phyloP scores from a whole-genome alignment of 2,888 invertebrate species.

The Tortrix viridana region DNA sequence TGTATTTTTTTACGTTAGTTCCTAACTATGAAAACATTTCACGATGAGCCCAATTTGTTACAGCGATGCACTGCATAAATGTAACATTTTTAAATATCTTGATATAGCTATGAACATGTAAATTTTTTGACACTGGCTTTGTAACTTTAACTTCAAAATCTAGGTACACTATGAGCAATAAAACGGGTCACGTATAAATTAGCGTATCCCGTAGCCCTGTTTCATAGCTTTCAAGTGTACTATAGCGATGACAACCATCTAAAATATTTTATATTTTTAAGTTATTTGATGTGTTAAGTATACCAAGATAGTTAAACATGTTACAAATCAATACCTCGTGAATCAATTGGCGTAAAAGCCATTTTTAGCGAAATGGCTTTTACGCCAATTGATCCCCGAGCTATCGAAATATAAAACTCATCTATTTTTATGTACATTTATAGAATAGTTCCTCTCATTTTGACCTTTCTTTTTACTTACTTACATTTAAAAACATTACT shows the following conservation, averaged over 20 bases:
- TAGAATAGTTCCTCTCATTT: slow-evolving; percentile 82
- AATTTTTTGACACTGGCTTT: not conserved
- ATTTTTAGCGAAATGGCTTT: not conserved
- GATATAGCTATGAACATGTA: not conserved
- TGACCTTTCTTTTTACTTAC: slow-evolving; percentile 80
- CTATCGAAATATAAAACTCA: slow-evolving; percentile 47
- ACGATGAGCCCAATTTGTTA: slow-evolving; percentile 54
- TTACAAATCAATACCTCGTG: too few relatives aligned
- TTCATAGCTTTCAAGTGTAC: too few relatives aligned
- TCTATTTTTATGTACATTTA: slow-evolving; percentile 77
- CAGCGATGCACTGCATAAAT: slow-evolving; percentile 49
- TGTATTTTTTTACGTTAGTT: slow-evolving; percentile 35
- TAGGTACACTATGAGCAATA: too few relatives aligned
- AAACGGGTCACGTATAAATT: too few relatives aligned
- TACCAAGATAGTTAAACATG: too few relatives aligned
- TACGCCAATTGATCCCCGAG: not conserved
- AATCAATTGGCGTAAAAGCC: too few relatives aligned
- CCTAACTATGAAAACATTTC: slow-evolving; percentile 33
- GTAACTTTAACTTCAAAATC: too few relatives aligned
- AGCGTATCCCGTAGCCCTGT: too few relatives aligned
- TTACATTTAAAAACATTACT: slow-evolving; percentile 62
- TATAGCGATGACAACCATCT: too few relatives aligned
- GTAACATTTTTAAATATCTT: slow-evolving; percentile 6
- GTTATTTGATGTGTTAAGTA: too few relatives aligned
- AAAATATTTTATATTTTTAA: too few relatives aligned